Conservation (phyloP, 2,113 vertebrate species). For the Mesitornis unicolor region DNA sequence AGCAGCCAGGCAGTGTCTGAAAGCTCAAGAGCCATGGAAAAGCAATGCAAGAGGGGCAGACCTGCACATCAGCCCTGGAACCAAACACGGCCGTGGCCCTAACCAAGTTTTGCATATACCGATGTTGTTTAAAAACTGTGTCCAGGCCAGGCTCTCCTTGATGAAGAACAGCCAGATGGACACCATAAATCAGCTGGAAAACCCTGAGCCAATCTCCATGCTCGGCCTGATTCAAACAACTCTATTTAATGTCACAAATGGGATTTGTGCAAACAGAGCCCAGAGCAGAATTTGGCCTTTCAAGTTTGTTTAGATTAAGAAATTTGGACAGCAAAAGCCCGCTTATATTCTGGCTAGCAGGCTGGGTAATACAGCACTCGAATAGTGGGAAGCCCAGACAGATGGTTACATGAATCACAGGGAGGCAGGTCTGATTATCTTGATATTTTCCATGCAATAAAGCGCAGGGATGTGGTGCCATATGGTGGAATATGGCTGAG, state of each 20-base stretch:
- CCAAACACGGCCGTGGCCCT: accelerated
- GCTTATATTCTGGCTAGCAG: slow-evolving; percentile 39
- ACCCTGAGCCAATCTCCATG: not conserved
- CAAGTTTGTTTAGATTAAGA: slow-evolving; percentile 51
- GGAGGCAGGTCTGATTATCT: slow-evolving; percentile 40
- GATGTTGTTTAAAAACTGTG: not conserved
- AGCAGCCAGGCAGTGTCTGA: not conserved
- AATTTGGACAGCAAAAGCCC: slow-evolving; percentile 40
- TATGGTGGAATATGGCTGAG: slow-evolving; percentile 29
- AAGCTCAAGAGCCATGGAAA: not conserved
- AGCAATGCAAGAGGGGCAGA: not conserved
- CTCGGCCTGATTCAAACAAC: not conserved
- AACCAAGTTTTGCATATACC: not conserved
- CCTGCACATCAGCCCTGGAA: not conserved
- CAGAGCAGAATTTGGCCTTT: slow-evolving; percentile 39
- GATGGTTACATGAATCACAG: slow-evolving; percentile 51
- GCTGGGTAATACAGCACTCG: not conserved
- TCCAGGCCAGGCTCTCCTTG: not conserved
- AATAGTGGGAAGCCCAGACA: slow-evolving; percentile 47
- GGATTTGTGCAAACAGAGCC: not conserved
- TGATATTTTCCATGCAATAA: slow-evolving; percentile 22
- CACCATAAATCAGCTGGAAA: slow-evolving; percentile 37
- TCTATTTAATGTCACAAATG: slow-evolving; percentile 24
- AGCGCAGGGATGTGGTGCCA: not conserved
- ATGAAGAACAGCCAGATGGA: slow-evolving; percentile 41